Evolutionary conservation across 2,888 invertebrate genomes (phyloP).

Genomic region (Ichneumon xanthorius): DNA sequence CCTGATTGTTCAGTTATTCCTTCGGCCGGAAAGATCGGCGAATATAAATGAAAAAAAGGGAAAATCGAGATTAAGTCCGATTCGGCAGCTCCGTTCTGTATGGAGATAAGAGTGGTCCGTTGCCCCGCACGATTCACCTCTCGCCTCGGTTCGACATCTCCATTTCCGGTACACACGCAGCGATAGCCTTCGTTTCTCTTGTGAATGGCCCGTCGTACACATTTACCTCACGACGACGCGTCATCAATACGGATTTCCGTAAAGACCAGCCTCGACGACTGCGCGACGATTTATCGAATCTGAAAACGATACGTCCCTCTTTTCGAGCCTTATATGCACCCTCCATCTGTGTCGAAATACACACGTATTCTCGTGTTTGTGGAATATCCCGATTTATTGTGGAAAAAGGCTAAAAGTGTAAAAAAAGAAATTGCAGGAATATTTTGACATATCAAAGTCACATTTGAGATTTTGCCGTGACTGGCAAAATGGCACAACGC

Average conservation of each 20-base stretch:
- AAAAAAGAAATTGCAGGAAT: no score
- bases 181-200: constrained; percentile 14
- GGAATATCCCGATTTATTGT: no score
- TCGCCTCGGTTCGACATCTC: constrained; percentile 30
- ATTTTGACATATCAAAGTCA: no score
- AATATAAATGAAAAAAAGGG: constrained; percentile 18
- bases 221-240: constrained; percentile 3
- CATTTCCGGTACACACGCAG: constrained; percentile 47
- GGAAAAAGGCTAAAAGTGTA: no score
- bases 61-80: constrained; percentile 54
- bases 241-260: constrained; percentile 38
- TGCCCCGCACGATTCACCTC: constrained; percentile 33
- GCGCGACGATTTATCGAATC: constrained; percentile 32
- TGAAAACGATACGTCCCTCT: background rate
- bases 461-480: no score
- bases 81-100: constrained; percentile 15
- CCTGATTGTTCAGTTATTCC: constrained; percentile 20
- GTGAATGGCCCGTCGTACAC: background rate
- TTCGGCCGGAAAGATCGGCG: constrained; percentile 8
- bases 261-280: background rate
- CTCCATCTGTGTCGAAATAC: no score
- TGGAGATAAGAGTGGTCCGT: constrained; percentile 32
- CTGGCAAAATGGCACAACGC: no score
- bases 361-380: no score
- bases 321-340: background rate